phyloP scores from a whole-genome alignment of 2,797 vertebrate species.

The Acanthurus lineatus region DNA sequence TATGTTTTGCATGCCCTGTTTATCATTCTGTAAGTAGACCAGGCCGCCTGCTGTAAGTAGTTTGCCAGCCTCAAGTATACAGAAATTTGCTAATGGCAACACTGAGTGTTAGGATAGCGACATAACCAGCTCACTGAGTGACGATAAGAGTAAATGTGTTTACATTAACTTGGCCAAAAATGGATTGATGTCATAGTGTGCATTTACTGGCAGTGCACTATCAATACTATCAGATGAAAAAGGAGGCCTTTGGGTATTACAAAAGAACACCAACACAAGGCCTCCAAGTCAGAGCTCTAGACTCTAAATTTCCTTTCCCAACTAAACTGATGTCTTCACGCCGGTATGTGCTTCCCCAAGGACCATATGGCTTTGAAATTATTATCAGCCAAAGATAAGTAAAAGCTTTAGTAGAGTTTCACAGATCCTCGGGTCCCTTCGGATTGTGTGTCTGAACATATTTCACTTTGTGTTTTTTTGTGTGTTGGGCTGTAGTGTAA shows the following conservation, averaged over 20 bases:
- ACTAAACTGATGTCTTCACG: slow-evolving; percentile 55
- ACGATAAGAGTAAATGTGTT: slow-evolving; percentile 78
- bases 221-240: slow-evolving; percentile 73
- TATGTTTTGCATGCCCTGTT: slow-evolving; percentile 16
- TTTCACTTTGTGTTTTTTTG: slow-evolving; percentile 44
- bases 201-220: slow-evolving; percentile 69
- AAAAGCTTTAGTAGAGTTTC: slow-evolving; percentile 47
- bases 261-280: slow-evolving; percentile 43
- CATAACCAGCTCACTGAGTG: slow-evolving; percentile 53
- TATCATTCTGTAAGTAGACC: slow-evolving; percentile 19
- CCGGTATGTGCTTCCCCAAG: slow-evolving; percentile 61
- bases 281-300: slow-evolving; percentile 37
- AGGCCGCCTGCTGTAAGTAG: slow-evolving; percentile 13
- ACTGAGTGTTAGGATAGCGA: slow-evolving; percentile 50
- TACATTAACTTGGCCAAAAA: slow-evolving; percentile 71
- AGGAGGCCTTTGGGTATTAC: slow-evolving; percentile 60
- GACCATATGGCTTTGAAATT: slow-evolving; percentile 71
- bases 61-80: slow-evolving; percentile 44
- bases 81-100: slow-evolving; percentile 46
- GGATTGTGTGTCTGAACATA: slow-evolving; percentile 44
- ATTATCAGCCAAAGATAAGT: slow-evolving; percentile 67
- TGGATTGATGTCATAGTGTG: slow-evolving; percentile 55
- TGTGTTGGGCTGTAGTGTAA: slow-evolving; percentile 55
- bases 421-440: slow-evolving; percentile 55
- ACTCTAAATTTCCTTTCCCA: slow-evolving; percentile 47